Base-by-base conservation (phyloP, 1,140 invertebrate genomes). In the Ceratosolen solmsi region DNA sequence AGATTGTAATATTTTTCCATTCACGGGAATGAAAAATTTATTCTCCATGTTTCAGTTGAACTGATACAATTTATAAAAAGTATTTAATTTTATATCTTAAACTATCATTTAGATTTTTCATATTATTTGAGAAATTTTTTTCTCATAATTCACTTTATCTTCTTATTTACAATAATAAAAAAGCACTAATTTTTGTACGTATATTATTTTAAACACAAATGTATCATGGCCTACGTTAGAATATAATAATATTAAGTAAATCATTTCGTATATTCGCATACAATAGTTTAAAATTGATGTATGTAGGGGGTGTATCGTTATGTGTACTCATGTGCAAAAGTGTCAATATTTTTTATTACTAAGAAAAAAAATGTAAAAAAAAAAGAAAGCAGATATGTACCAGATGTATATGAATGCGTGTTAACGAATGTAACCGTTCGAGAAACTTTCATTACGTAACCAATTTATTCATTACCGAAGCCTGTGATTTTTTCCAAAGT, bases 171-270 rank as follows among this genome's bases (percentile, higher is more conserved):
- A 38, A n/a, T 41, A 58, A 41, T 11, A 38, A 72, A 72, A 25
- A 11, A 38, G 1, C 2, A 8, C 46, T 78, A 33, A 30, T 72
- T 72, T 72, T 36, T 13, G 20, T 36, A 22, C 25, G 63, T 27
- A 73, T 73, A 75, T 63, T 46, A 71, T 84, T 41, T 84, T 85
- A 85, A 80, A 85, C 25, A 70, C 87, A 84, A 85, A 88, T 85
- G n/a, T n/a, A 77, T 80, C 85, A 87, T 88, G 87, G 88, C 88
- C 87, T 88, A 88, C 36, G 85, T 84, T 88, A 88, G 85, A 84
- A 84, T 87, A 84, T 86, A 87, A 87, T 83, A 82, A 83, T 87
- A 75, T 46, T 13, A 70, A 82, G n/a, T 75, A 84, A 81, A 84
- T 75, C 71, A 86, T 73, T n/a, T n/a, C n/a, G n/a, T n/a, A n/a